Evolutionary conservation across 2,113 vertebrate species (phyloP).

Genomic region (Callorhinus ursinus): DNA sequence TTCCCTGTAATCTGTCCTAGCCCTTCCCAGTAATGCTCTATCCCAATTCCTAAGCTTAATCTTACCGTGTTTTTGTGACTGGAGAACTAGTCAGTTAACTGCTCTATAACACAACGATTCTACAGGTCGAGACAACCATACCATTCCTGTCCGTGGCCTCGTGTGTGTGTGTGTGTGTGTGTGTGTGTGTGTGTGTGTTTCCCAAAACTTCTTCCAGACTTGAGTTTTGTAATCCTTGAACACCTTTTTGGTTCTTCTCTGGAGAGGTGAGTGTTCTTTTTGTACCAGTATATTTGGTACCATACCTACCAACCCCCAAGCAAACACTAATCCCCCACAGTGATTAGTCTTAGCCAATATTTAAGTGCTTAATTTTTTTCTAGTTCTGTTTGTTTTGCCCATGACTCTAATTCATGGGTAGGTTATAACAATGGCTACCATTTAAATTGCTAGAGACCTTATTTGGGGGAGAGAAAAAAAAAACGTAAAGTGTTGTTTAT

Average conservation of each 20-base stretch:
- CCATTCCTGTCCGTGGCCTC: background rate
- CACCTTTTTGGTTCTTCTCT: background rate
- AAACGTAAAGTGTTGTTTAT: background rate
- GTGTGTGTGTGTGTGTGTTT: background rate
- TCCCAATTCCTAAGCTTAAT: background rate
- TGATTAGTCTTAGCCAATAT: conserved; percentile 72
- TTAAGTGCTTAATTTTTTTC: conserved; percentile 79
- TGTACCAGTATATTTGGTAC: conserved; percentile 38
- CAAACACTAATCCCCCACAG: conserved; percentile 52
- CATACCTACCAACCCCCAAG: background rate
- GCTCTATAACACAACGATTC: background rate
- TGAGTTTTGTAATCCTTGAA: background rate
- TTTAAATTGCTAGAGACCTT: conserved; percentile 67
- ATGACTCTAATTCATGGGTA: conserved; percentile 77
- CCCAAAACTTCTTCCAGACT: background rate
- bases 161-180: background rate
- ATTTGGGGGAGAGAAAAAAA: conserved; percentile 37
- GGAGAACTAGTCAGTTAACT: background rate
- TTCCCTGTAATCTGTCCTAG: background rate
- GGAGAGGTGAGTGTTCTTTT: background rate
- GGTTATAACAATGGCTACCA: conserved; percentile 56
- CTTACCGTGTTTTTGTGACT: background rate
- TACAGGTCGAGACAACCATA: background rate
- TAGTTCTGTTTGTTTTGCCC: conserved; percentile 76
- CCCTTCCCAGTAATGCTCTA: background rate